Conservation (phyloP, 2,113 vertebrate species). For the Anseranas semipalmata region DNA sequence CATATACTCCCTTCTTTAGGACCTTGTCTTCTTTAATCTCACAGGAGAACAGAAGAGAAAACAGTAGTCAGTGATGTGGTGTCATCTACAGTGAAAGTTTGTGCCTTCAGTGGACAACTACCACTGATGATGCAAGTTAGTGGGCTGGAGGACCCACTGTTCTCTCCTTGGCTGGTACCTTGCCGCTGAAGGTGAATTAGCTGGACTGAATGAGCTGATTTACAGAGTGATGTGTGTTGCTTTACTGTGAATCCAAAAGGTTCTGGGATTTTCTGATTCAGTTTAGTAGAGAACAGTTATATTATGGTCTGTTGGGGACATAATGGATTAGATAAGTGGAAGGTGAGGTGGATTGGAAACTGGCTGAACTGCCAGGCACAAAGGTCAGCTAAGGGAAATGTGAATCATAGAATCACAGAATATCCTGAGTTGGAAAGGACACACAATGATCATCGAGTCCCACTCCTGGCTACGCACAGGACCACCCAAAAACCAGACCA, state of each 20-base stretch:
- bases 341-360: neutral
- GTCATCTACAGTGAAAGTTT: neutral
- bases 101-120: neutral
- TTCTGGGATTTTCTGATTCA: neutral
- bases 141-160: neutral
- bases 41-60: neutral
- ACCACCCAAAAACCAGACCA: too few relatives aligned
- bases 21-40: neutral
- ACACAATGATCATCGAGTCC: too few relatives aligned
- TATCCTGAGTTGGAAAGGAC: too few relatives aligned
- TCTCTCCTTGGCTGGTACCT: neutral
- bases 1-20: neutral
- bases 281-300: neutral
- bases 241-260: neutral
- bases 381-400: neutral
- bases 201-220: neutral
- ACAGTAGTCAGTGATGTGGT: neutral
- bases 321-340: neutral
- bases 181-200: neutral
- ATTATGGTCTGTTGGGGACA: neutral
- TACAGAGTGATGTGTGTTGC: neutral
- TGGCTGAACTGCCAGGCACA: neutral
- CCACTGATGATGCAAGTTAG: neutral
- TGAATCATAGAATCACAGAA: too few relatives aligned
- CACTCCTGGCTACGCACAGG: too few relatives aligned